Percentiles rank a stretch among this genome's conserved stretches.
phyloP scores from a whole-genome alignment of 2,888 invertebrate species.

The Gari tellinella region DNA sequence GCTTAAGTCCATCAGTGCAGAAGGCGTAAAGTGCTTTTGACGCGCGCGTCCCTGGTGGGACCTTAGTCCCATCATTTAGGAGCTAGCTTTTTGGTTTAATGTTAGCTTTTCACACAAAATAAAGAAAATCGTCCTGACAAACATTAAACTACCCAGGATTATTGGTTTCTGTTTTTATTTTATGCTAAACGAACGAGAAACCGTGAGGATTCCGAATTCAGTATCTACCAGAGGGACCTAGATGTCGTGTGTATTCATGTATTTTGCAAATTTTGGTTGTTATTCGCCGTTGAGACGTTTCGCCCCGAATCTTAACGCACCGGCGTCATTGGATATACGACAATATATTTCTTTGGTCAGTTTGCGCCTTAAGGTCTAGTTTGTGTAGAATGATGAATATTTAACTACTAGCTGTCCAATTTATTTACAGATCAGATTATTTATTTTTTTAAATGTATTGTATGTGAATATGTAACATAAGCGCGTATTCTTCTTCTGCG shows the following conservation, averaged over 20 bases:
- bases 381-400: too few species aligned
- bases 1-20: constrained; percentile 45
- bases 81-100: constrained; percentile 51
- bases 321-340: too few species aligned
- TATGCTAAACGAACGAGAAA: constrained; percentile 42
- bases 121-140: constrained; percentile 60
- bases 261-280: constrained; percentile 18
- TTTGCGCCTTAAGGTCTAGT: too few species aligned
- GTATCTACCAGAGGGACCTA: constrained; percentile 33
- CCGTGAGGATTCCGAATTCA: constrained; percentile 45
- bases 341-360: too few species aligned
- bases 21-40: constrained; percentile 61
- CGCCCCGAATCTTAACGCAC: too few species aligned
- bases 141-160: constrained; percentile 39
- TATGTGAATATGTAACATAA: too few species aligned
- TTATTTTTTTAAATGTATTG: too few species aligned
- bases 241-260: constrained; percentile 14
- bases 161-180: constrained; percentile 55
- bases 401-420: too few species aligned
- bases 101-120: constrained; percentile 66
- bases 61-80: constrained; percentile 36
- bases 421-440: too few species aligned
- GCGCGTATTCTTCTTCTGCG: too few species aligned
- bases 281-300: too few species aligned
- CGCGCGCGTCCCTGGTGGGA: constrained; percentile 37